Base-by-base conservation (phyloP, 2,888 invertebrate species). In the Tenthredo amoena region DNA sequence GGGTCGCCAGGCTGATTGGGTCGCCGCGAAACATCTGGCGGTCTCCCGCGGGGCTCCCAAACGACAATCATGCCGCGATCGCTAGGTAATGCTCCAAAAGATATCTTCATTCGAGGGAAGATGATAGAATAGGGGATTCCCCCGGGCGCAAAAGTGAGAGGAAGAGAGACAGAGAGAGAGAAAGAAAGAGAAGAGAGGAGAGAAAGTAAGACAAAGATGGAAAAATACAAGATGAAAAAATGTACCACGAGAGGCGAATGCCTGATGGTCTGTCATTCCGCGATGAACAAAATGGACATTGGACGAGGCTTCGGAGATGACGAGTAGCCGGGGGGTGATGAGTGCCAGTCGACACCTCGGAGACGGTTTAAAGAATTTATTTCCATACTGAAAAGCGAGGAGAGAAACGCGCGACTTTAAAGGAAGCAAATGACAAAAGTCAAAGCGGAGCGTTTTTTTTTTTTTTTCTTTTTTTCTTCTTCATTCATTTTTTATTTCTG, bases 1-100 rank as follows among this genome's bases (percentile, higher is more conserved):
- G 93, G 92, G 91, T 92, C 91, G 92, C 90, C 91, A 91, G 92
- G 91, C 91, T 92, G 93, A 93, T 93, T 93, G 93, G 93, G 93
- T 93, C 90, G 93, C 93, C 91, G 92, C 92, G 92, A 92, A 93
- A 93, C 93, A 93, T 93, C 93, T 93, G 93, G 91, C 91, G 91
- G 89, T 88, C 91, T 93, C 93, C 93, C 93, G 93, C 93, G 92
- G 93, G 93, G 93, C 91, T 92, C 89, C 89, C 90, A 89, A 91
- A 91, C 91, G 92, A 92, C 93, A 93, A 93, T 93, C 92, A 92
- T 90, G 91, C 92, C 87, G 89, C 91, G 90, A 93, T 93, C 93
- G 92, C 91, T 90, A 90, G 92, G 91, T 93, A 93, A 93, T 93
- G 92, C 91, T 89, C 90, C 91, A 89, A 89, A 91, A 93, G 92